Evolutionary conservation across 1,140 invertebrate species (phyloP), one percentile per base, ranked within the genome.

Genomic region (Drosophila repletoides): DNA sequence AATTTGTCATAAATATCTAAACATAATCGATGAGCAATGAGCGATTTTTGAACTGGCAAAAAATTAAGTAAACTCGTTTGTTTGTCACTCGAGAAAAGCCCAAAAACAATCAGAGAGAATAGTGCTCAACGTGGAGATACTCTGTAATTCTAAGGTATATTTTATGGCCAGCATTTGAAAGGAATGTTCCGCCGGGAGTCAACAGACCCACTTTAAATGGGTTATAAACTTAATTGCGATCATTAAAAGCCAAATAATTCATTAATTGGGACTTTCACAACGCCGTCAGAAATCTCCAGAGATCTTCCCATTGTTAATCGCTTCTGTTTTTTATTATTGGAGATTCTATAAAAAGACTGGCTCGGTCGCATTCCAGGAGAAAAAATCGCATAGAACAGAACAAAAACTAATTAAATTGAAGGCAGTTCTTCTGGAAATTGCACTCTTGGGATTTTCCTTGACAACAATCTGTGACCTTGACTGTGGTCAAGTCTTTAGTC

Each of bases 11-110:
- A 65, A 58, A 65, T 49, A 65, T 31, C 5, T 28, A 17, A 48
- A 40, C 34, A 31, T 58, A 65, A 58, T 58, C 43, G 61, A 48
- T 65, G 61, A 64, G 40, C 51, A 55, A 55, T 63, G 60, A 64
- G 52, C 51, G 51, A 64, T 56, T 64, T 64, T 56, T 15, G 48
- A 55, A 34, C 14, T 28, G n/a, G n/a, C 21, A 46, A 56, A 46
- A 43, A 29, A 28, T 24, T 4, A 26, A 29, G 2, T 3, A 40
- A 56, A 66, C 55, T 41, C 7, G 55, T 65, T 65, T 65, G 9
- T 43, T 52, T 60, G 21, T 7, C 48, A 41, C 10, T 43, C 12
- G 7, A 12, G 10, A 24, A 45, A 3, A 34, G 19, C 9, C 9
- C 1, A 36, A 24, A n/a, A n/a, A n/a, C n/a, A n/a, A n/a, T n/a